A percentile compares a stretch with the other conserved stretches of the same genome.
These are phyloP conservation scores for Tenodera sinensis DNA, from an alignment of 2,888 invertebrate genomes.

Conservation along the genomic window DNA sequence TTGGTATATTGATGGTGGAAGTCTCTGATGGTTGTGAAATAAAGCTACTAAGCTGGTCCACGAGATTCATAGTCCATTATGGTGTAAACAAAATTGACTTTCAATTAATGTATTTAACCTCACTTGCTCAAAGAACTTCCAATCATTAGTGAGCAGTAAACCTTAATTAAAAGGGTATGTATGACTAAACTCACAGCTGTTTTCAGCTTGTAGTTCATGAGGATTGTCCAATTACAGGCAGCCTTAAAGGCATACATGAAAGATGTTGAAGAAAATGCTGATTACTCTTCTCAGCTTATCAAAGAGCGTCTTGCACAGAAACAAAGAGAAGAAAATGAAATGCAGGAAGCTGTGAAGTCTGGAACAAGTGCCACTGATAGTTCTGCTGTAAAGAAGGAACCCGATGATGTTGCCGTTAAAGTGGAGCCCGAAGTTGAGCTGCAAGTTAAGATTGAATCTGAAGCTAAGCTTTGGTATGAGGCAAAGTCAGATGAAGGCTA, in stretches of 20 bases:
- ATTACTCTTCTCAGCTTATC: conserved; percentile 57
- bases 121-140: too few relatives aligned
- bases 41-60: too few relatives aligned
- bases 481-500: conserved; percentile 70
- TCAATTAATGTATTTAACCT: too few relatives aligned
- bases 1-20: too few relatives aligned
- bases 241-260: conserved; percentile 84
- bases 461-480: conserved; percentile 69
- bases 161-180: too few relatives aligned
- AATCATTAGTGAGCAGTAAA: too few relatives aligned
- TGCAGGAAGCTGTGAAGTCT: background rate
- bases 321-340: background rate
- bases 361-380: background rate
- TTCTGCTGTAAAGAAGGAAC: conserved; percentile 1
- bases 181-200: too few relatives aligned
- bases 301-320: conserved; percentile 36
- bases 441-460: background rate
- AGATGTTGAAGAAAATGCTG: conserved; percentile 71
- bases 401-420: background rate
- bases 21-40: too few relatives aligned
- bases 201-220: background rate
- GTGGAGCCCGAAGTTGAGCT: background rate
- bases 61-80: too few relatives aligned
- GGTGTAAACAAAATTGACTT: too few relatives aligned
- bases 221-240: conserved; percentile 48